Evolutionary conservation across 2,113 vertebrate genomes (phyloP).

Genomic region (Corydoras maculifer): DNA sequence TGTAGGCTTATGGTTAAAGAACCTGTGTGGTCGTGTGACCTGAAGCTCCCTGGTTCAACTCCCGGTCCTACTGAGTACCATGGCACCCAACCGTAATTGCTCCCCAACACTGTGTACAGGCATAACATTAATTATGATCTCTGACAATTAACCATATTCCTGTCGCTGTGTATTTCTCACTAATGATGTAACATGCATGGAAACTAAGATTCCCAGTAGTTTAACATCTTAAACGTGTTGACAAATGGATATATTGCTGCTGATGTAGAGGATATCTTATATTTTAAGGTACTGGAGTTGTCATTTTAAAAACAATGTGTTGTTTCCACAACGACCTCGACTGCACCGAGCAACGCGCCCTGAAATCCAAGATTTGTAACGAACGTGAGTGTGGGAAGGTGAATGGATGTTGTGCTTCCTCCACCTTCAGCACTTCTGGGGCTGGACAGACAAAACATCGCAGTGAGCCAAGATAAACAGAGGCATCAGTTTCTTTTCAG

Average conservation of each 20-base stretch:
- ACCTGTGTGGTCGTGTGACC: too few relatives aligned
- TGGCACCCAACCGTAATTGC: too few relatives aligned
- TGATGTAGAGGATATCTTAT: constrained; percentile 2
- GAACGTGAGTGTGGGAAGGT: constrained; percentile 14
- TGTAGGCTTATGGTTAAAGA: too few relatives aligned
- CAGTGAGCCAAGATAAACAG: constrained; percentile 37
- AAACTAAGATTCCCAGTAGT: too few relatives aligned
- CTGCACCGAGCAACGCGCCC: neutral
- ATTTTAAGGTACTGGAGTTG: constrained; percentile 2
- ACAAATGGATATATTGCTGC: neutral
- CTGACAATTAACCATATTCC: too few relatives aligned
- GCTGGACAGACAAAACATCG: constrained; percentile 38
- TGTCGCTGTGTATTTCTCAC: too few relatives aligned
- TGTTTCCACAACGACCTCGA: constrained; percentile 13
- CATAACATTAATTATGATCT: too few relatives aligned
- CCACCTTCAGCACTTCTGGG: neutral
- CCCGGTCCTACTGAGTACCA: too few relatives aligned
- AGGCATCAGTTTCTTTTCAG: constrained; percentile 19
- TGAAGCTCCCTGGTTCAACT: too few relatives aligned
- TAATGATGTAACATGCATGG: too few relatives aligned
- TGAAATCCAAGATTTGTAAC: constrained; percentile 25
- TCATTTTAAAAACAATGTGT: constrained; percentile 13
- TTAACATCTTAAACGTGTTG: neutral
- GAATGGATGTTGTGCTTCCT: constrained; percentile 22
- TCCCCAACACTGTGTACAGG: too few relatives aligned